Conservation (phyloP, 2,888 invertebrate genomes). For the Metallyticus violacea region DNA sequence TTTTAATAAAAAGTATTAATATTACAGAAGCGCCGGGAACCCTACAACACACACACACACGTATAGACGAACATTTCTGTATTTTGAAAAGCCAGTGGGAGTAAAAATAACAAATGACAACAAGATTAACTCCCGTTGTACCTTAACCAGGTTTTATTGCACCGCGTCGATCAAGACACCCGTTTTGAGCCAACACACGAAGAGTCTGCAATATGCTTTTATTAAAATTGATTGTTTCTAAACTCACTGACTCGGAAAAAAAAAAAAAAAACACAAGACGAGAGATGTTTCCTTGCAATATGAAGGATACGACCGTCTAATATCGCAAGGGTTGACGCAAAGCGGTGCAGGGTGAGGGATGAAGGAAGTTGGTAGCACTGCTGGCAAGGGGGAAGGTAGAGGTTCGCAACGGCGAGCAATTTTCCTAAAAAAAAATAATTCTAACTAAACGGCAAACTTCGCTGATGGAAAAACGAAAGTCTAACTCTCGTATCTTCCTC, state of each 20-base stretch:
- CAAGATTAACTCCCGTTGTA: too few species aligned
- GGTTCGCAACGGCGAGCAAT: constrained; percentile 23
- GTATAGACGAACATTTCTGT: too few species aligned
- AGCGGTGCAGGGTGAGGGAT: neutral
- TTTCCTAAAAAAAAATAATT: constrained; percentile 28
- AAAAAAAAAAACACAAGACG: neutral
- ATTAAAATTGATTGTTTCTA: constrained; percentile 32
- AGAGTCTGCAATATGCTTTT: constrained; percentile 5
- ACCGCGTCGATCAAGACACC: too few species aligned
- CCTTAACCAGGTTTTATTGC: too few species aligned
- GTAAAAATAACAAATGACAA: too few species aligned
- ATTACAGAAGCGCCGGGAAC: too few species aligned
- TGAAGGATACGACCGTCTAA: neutral
- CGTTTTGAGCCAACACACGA: too few species aligned
- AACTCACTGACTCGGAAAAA: constrained; percentile 18
- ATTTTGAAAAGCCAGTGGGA: too few species aligned
- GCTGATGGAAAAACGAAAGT: constrained; percentile 30
- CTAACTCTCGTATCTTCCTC: too few species aligned
- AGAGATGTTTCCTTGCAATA: neutral
- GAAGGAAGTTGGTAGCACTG: neutral
- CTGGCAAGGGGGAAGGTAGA: neutral
- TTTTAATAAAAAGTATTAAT: too few species aligned
- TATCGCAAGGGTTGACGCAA: neutral
- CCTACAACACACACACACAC: too few species aligned
- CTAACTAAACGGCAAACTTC: constrained; percentile 30